A percentile compares a stretch with the other conserved stretches of the same genome.
phyloP scores from a whole-genome alignment of 2,888 invertebrate genomes.

The Polydrusus cervinus region DNA sequence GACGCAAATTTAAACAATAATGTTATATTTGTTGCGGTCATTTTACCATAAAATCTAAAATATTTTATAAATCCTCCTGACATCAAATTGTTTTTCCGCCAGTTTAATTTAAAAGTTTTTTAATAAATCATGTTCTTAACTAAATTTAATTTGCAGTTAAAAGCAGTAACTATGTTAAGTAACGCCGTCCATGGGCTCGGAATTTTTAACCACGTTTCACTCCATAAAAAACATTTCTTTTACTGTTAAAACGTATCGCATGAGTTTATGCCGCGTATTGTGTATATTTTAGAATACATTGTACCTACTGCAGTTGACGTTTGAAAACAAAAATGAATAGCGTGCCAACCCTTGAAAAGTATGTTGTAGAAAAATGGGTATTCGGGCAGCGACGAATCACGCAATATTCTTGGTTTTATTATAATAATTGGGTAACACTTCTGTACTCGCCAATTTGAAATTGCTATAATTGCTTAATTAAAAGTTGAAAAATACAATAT shows the following conservation, averaged over 20 bases:
- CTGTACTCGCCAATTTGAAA: constrained; percentile 7
- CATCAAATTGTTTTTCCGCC: too few relatives aligned
- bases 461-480: constrained; percentile 17
- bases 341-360: constrained; percentile 23
- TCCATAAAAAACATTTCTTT: not conserved
- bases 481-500: not conserved
- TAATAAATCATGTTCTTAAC: too few relatives aligned
- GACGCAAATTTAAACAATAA: too few relatives aligned
- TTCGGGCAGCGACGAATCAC: not conserved
- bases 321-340: constrained; percentile 29
- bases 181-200: too few relatives aligned
- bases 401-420: constrained; percentile 11
- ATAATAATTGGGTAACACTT: constrained; percentile 24
- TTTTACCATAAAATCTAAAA: too few relatives aligned
- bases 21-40: too few relatives aligned
- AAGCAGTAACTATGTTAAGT: too few relatives aligned
- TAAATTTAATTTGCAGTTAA: too few relatives aligned
- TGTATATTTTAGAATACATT: constrained; percentile 25
- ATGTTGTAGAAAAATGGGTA: constrained; percentile 19
- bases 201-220: too few relatives aligned
- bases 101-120: too few relatives aligned
- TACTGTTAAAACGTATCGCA: not conserved
- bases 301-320: constrained; percentile 15
- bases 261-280: not conserved
- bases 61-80: too few relatives aligned